Percentiles rank a stretch among this genome's conserved stretches.
phyloP scores from a whole-genome alignment of 2,113 vertebrate species.

The chimpanzee (Pan troglodytes) region NHGRI_mPanTro3-v2.1_pri NC_072398.2:106225001-106225500 shows the following conservation, averaged over 20 bases:
- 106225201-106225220: constrained; percentile 53
- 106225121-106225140: constrained; percentile 24
- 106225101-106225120: constrained; percentile 59
- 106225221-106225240: constrained; percentile 24
- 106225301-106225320: constrained; percentile 8
- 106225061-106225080: background rate
- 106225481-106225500: background rate
- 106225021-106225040: background rate
- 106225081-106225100: constrained; percentile 45
- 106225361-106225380: constrained; percentile 48
- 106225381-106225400: constrained; percentile 48
- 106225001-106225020: background rate
- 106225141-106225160: constrained; percentile 61
- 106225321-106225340: constrained; percentile 52
- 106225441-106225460: background rate
- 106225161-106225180: constrained; percentile 69
- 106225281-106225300: background rate
- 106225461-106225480: background rate
- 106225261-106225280: constrained; percentile 40
- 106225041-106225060: background rate
- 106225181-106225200: constrained; percentile 31
- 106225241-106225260: background rate
- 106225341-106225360: constrained; percentile 22
- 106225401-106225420: background rate
- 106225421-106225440: background rate